Evolutionary conservation across 2,113 vertebrate genomes (phyloP), one percentile per base, ranked within the genome.

Genomic region (Ploceus nigricollis): DNA sequence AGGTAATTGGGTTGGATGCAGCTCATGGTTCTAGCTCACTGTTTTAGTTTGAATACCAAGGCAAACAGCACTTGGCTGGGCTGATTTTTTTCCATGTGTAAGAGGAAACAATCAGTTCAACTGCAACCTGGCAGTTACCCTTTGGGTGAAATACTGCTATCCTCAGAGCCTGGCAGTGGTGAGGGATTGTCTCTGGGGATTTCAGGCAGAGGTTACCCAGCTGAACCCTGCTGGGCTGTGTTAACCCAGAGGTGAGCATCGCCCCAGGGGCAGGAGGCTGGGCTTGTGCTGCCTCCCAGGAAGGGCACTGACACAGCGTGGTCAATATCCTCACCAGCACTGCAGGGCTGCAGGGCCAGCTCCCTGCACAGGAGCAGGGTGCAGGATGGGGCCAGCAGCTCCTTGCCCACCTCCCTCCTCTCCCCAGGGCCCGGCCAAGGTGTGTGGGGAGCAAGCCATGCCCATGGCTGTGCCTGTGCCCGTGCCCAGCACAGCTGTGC

Each of bases 401-500:
- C 60, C 25, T 54, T 47, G 30, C 42, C 77, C 81, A 31, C 28
- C 48, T 81, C 54, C 39, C 27, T 80, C 3, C 28, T 9, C 6
- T 72, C 53, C 48, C 44, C 10, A 2, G 37, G 33, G 42, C 40
- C 1, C 0, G 1, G n/a, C 60, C 2, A 2, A 23, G 66, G 39
- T 7, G 37, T 21, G 63, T 1, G 4, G 30, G 3, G 17, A 40
- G 13, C 14, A 2, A 21, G 13, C 50, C 21, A 0, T 56, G 40
- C 35, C 65, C 9, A 1, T n/a, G 40, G 12, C 39, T 11, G 0
- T 47, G 39, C 13, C 40, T 2, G 12, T 56, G 54, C 54, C 56
- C 0, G 0, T 47, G 13, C n/a, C 58, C 2, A 0, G 48, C 2
- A 1, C 12, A 9, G 9, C 37, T 23, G 53, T 9, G 6, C 44